phyloP scores from a whole-genome alignment of 2,888 invertebrate genomes.

The Tupiocoris notatus region DNA sequence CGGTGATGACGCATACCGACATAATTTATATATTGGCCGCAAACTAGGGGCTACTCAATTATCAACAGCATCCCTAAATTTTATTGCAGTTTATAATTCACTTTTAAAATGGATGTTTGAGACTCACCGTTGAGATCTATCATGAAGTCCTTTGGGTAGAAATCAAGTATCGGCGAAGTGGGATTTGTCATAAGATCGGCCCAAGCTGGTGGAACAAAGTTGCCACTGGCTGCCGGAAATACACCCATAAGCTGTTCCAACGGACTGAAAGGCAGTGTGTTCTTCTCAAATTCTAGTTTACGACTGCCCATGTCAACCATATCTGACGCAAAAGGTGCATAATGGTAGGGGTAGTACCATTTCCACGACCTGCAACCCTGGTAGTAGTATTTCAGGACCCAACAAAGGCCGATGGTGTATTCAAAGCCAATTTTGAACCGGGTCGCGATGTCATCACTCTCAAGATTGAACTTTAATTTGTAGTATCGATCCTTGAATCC shows the following conservation, averaged over 20 bases:
- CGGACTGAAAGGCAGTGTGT: conserved; percentile 92
- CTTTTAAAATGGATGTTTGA: neutral
- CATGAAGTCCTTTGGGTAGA: conserved; percentile 96
- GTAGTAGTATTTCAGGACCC: conserved; percentile 98
- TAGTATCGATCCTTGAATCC: conserved; percentile 99
- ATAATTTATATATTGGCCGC: too few species aligned
- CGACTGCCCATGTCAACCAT: conserved; percentile 87
- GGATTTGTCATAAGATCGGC: conserved; percentile 88
- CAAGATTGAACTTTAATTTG: conserved; percentile 87
- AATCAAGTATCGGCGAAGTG: conserved; percentile 93
- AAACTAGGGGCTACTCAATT: too few species aligned
- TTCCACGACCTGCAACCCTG: conserved; percentile 98
- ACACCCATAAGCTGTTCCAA: conserved; percentile 99
- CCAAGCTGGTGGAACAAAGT: conserved; percentile 93
- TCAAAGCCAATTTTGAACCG: conserved; percentile 88
- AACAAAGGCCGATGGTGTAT: conserved; percentile 93
- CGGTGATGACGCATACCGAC: too few species aligned
- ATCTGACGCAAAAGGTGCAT: conserved; percentile 99
- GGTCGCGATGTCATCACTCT: conserved; percentile 73
- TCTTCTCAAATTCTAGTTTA: conserved; percentile 81
- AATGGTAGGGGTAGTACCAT: conserved; percentile 99
- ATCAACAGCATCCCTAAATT: too few species aligned
- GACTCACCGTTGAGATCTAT: conserved; percentile 87
- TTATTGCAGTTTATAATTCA: neutral
- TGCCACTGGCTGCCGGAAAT: conserved; percentile 94